Base-by-base conservation (phyloP, 2,888 invertebrate genomes). In the Pollenia labialis region DNA sequence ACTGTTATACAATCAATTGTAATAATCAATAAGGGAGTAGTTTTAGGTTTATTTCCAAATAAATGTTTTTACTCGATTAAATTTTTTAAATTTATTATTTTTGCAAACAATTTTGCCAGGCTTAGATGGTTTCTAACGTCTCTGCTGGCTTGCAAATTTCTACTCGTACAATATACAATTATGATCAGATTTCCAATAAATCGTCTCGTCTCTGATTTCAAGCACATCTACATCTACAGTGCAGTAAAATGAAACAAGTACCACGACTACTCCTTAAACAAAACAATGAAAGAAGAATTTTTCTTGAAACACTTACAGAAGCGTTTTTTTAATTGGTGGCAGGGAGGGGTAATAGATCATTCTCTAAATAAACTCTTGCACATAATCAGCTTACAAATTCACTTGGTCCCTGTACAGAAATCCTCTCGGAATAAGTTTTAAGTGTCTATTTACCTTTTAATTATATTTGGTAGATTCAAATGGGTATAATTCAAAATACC, bases 121-220 rank as follows among this genome's bases (percentile, higher is more conserved):
- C 6, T 32, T 6, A 32, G 32, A 32, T 62, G 42, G 18, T 44
- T 6, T 23, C 2, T 46, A n/a, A 66, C 64, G 64, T 2, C 76
- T 44, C 76, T 66, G 72, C n/a, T 18, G 46, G 10, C n/a, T 16
- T 56, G 58, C 46, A 16, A 12, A 58, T 23, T 44, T 2, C 14
- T 44, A n/a, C 10, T n/a, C 32, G 12, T 60, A 23, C 50, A 23
- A 14, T 44, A 1, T 18, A 64, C 64, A 71, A 74, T 82, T 72
- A 54, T 77, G 88, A 85, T 88, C 83, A 79, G 81, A 84, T 85
- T 88, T 85, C 84, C 85, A 81, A 81, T 84, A 85, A 85, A 82
- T 82, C 82, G 82, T 64, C 77, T 77, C 56, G 62, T 42, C 79
- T 85, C 82, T 85, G 62, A 81, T 76, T 71, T 69, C 83, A 60